Percentiles rank a stretch among this genome's conserved stretches.
These are phyloP conservation scores for Ferrisia virgata DNA, from an alignment of 2,888 invertebrate species.

Conservation along the genomic window DNA sequence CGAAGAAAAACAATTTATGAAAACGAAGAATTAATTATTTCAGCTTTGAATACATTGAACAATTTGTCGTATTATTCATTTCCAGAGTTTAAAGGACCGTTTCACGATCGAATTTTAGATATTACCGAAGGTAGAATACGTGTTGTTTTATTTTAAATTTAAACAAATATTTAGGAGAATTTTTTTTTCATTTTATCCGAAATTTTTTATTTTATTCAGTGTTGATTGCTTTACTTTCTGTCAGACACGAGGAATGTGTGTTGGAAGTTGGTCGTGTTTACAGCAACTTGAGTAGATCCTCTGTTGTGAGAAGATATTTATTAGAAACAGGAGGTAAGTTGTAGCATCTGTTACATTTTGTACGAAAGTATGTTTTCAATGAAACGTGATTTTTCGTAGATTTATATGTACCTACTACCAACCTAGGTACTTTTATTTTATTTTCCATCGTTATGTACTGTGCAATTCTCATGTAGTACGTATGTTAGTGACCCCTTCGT, in stretches of 20 bases:
- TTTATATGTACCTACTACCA: no score
- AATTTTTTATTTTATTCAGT: conserved; percentile 52
- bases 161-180: no score
- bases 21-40: conserved; percentile 71
- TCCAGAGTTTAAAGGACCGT: conserved; percentile 54
- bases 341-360: background rate
- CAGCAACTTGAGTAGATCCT: conserved; percentile 75
- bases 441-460: no score
- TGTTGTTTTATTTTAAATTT: no score
- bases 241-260: conserved; percentile 57
- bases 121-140: conserved; percentile 55
- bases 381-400: background rate
- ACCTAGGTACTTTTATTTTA: background rate
- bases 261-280: conserved; percentile 75
- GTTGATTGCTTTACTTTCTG: conserved; percentile 55
- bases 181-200: background rate
- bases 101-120: conserved; percentile 56
- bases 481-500: no score
- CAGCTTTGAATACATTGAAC: conserved; percentile 76
- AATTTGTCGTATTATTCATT: conserved; percentile 76
- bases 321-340: conserved; percentile 62
- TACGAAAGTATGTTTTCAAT: background rate
- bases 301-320: conserved; percentile 63
- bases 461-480: no score
- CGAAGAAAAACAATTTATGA: conserved; percentile 55